Evolutionary conservation across 2,797 vertebrate genomes (phyloP).

Genomic region (Mus minutoides): DNA sequence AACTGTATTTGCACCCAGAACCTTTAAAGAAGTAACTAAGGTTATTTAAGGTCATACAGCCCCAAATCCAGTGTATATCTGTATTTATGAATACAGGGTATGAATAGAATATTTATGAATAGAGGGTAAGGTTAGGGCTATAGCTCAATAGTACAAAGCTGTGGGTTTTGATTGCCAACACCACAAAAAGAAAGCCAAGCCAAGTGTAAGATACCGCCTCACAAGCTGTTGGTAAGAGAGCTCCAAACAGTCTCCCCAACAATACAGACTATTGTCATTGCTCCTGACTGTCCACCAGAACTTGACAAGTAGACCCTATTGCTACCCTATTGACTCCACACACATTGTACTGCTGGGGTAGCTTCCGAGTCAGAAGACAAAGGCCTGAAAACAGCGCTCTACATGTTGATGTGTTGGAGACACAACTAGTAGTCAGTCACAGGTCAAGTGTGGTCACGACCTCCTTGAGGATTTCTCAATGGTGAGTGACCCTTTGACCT

Average conservation of each 20-base stretch:
- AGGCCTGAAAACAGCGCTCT: neutral
- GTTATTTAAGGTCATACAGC: neutral
- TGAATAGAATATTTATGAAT: neutral
- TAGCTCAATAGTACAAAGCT: neutral
- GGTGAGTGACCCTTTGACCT: fast-evolving
- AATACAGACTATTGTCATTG: neutral
- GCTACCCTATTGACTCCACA: neutral
- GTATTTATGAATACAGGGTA: neutral
- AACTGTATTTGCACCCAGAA: neutral
- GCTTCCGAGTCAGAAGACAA: neutral
- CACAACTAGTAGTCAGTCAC: neutral
- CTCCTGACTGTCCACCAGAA: neutral
- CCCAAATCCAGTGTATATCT: neutral
- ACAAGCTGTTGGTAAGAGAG: neutral
- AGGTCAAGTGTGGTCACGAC: neutral
- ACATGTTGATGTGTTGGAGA: neutral
- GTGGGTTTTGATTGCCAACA: neutral
- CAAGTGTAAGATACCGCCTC: neutral
- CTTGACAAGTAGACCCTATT: neutral
- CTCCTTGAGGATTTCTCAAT: neutral
- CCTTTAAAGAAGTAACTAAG: neutral
- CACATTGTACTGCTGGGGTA: neutral
- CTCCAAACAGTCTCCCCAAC: neutral
- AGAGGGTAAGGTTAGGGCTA: neutral
- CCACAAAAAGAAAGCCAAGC: neutral